Conservation (phyloP, 2,888 invertebrate genomes). For the Pimpla rufipes region DNA sequence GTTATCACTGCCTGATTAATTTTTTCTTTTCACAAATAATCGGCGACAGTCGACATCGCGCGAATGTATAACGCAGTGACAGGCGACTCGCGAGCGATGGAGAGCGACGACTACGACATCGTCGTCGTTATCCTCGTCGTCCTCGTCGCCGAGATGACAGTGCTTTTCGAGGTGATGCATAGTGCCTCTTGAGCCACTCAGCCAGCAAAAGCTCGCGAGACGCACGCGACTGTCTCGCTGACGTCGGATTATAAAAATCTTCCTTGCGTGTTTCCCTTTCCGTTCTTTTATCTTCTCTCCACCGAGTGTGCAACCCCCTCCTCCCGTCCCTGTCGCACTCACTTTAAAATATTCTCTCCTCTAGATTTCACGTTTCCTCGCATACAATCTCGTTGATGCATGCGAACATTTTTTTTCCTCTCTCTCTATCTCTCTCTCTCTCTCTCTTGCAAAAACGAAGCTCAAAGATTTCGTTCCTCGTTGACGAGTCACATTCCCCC, state of each 20-base stretch:
- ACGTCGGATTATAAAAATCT: constrained; percentile 75
- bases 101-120: constrained; percentile 20
- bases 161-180: constrained; percentile 72
- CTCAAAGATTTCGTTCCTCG: constrained; percentile 20
- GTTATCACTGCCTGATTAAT: too few relatives aligned
- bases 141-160: constrained; percentile 57
- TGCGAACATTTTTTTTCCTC: neutral
- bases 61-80: constrained; percentile 12
- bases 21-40: too few relatives aligned
- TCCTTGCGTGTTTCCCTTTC: constrained; percentile 35
- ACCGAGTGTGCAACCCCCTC: too few relatives aligned
- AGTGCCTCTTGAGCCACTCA: constrained; percentile 71
- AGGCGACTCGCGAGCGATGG: constrained; percentile 25
- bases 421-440: constrained; percentile 5
- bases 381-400: constrained; percentile 10
- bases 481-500: neutral
- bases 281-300: constrained; percentile 2
- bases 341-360: constrained; percentile 17
- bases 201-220: constrained; percentile 62
- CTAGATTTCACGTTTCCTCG: neutral
- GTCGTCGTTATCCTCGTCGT: too few relatives aligned
- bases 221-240: constrained; percentile 72
- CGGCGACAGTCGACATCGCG: too few relatives aligned
- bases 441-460: constrained; percentile 29
- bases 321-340: constrained; percentile 25